Evolutionary conservation across 1,140 invertebrate genomes (phyloP).

Genomic region (Thaumetopoea pityocampa): DNA sequence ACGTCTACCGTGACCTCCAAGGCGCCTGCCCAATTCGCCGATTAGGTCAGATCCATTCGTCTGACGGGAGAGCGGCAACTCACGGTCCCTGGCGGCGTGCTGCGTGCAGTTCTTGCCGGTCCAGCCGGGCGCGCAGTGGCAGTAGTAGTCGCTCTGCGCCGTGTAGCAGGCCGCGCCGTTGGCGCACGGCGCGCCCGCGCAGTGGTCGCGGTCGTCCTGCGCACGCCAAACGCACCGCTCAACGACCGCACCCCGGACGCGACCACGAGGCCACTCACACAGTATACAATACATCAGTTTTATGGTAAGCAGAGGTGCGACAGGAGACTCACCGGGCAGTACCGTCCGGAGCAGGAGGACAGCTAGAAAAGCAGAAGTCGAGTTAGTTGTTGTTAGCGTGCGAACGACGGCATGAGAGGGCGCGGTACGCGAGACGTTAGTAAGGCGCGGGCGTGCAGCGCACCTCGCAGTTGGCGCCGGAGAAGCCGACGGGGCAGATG

Average conservation of each 20-base stretch:
- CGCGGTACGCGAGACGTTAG: not conserved
- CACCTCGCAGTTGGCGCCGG: conserved; percentile 87
- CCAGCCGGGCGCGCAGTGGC: conserved; percentile 91
- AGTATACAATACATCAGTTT: not conserved
- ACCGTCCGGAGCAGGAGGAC: conserved; percentile 60
- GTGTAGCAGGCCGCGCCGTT: conserved; percentile 90
- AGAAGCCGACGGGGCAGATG: conserved; percentile 89
- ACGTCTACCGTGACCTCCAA: no score
- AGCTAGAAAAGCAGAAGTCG: conserved; percentile 62
- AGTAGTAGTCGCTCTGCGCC: conserved; percentile 91
- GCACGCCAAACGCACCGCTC: not conserved
- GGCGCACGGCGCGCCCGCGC: conserved; percentile 87
- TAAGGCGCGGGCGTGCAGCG: not conserved
- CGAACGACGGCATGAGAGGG: conserved; percentile 10
- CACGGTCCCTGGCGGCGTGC: conserved; percentile 63
- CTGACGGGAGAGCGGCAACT: conserved; percentile 26
- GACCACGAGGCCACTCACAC: not conserved
- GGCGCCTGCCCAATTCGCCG: no score
- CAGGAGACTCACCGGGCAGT: conserved; percentile 55
- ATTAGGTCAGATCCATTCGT: not conserved
- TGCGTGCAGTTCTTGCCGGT: conserved; percentile 94
- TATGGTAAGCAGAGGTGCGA: conserved; percentile 3
- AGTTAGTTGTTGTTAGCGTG: conserved; percentile 54
- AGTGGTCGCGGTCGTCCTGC: conserved; percentile 89
- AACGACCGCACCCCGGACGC: not conserved